phyloP scores from a whole-genome alignment of 2,113 vertebrate genomes.

The Lycocorax pyrrhopterus region DNA sequence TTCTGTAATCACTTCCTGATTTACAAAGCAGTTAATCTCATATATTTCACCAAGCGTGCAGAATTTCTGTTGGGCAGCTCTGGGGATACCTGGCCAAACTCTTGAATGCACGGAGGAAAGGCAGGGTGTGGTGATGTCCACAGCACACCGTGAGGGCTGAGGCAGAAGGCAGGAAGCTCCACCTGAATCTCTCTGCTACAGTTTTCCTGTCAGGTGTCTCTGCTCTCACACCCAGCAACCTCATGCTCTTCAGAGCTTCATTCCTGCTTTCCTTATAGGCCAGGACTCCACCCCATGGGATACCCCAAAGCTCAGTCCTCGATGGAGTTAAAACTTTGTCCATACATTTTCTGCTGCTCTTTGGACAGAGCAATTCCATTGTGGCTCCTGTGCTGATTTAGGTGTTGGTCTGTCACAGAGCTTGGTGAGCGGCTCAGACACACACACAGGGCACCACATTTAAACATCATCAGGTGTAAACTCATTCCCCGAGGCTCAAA shows the following conservation, averaged over 20 bases:
- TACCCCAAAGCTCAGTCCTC: neutral
- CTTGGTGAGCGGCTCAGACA: accelerated
- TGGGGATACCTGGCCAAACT: neutral
- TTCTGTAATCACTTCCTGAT: neutral
- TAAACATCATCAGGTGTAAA: neutral
- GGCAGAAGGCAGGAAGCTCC: neutral
- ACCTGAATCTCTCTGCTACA: too few relatives aligned
- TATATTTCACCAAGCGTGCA: neutral
- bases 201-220: accelerated
- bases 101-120: neutral
- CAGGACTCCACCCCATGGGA: neutral
- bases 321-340: neutral
- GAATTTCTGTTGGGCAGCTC: neutral
- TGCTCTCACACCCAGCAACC: neutral
- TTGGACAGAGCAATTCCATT: accelerated
- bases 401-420: neutral
- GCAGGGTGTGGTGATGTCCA: neutral
- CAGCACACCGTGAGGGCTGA: accelerated
- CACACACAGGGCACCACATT: neutral
- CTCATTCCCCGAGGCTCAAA: accelerated
- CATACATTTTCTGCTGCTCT: neutral
- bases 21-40: neutral
- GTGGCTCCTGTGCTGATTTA: neutral
- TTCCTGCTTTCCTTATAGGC: neutral
- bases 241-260: accelerated